Evolutionary conservation across 2,113 vertebrate genomes (phyloP).

Genomic region (Pelecanoides urinatrix): DNA sequence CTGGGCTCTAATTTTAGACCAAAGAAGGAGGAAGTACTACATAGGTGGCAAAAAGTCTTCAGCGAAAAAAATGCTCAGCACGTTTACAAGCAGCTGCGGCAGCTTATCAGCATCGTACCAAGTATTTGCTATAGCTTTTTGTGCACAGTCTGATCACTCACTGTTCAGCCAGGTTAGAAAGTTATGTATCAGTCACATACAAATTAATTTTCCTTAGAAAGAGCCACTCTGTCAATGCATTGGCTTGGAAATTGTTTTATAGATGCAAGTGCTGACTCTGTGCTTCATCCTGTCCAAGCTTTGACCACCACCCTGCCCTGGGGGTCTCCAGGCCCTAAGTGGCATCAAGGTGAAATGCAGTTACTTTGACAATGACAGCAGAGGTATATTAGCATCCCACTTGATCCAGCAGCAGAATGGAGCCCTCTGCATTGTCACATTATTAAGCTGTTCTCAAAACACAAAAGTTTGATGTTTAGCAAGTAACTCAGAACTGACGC

Average conservation of each 20-base stretch:
- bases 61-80: neutral
- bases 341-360: neutral
- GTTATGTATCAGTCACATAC: neutral
- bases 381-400: neutral
- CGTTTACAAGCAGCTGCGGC: neutral
- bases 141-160: neutral
- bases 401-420: neutral
- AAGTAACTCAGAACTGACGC: neutral
- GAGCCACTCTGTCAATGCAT: neutral
- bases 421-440: neutral
- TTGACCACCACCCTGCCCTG: neutral
- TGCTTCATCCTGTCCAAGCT: neutral
- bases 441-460: neutral
- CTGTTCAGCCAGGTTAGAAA: neutral
- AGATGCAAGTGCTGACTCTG: neutral
- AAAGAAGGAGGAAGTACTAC: neutral
- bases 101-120: neutral
- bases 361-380: neutral
- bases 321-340: neutral
- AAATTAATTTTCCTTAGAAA: neutral
- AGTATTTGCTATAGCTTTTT: neutral
- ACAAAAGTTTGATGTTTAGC: neutral
- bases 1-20: neutral
- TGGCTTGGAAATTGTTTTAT: neutral
- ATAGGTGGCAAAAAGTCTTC: neutral